Evolutionary conservation across 2,888 invertebrate genomes (phyloP).

Genomic region (Operophtera brumata): DNA sequence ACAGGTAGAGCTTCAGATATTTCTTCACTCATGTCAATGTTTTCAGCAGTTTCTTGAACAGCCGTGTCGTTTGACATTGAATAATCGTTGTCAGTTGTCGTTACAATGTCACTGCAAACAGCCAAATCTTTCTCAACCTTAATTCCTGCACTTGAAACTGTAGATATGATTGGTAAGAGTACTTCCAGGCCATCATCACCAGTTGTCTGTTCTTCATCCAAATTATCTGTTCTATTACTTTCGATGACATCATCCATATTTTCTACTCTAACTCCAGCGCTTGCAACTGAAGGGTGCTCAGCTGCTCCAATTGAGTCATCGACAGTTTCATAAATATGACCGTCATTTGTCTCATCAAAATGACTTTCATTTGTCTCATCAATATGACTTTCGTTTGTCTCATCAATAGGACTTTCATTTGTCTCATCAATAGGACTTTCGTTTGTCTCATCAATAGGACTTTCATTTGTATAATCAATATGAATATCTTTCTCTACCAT

Average conservation of each 20-base stretch:
- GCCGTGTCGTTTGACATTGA: background rate
- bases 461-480: background rate
- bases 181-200: background rate
- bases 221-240: background rate
- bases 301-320: background rate
- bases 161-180: constrained; percentile 17
- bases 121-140: constrained; percentile 9
- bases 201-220: background rate
- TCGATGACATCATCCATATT: constrained; percentile 7
- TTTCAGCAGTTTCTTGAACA: background rate
- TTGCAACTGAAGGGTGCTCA: constrained; percentile 11
- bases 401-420: background rate
- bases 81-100: background rate
- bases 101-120: background rate
- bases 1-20: constrained; percentile 4
- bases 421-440: background rate
- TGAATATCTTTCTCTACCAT: background rate
- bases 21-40: background rate
- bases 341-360: background rate
- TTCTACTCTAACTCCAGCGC: constrained; percentile 16
- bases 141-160: constrained; percentile 9
- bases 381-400: background rate
- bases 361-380: background rate
- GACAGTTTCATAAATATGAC: background rate
- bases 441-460: too few species aligned